A percentile compares a stretch with the other conserved stretches of the same genome.
These are phyloP conservation scores for Cynaeus angustus DNA, from an alignment of 2,888 invertebrate genomes.

Conservation along the genomic window DNA sequence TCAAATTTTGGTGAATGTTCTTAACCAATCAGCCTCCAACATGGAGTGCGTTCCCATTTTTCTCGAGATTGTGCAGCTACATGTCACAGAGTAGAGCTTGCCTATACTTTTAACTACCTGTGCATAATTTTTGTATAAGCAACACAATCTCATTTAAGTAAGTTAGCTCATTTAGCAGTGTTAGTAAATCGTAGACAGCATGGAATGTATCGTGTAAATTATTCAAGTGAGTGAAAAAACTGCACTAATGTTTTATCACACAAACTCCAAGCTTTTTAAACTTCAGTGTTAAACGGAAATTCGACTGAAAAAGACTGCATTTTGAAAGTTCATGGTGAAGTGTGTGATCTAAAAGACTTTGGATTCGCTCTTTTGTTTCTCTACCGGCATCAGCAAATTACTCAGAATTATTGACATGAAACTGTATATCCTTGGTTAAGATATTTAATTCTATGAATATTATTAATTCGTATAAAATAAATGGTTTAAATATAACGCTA, in stretches of 20 bases:
- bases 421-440: conserved; percentile 52
- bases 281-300: conserved; percentile 50
- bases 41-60: conserved; percentile 20
- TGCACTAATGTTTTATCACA: conserved; percentile 48
- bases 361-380: conserved; percentile 44
- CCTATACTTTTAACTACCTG: conserved; percentile 31
- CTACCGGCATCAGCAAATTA: conserved; percentile 49
- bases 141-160: conserved; percentile 51
- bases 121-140: conserved; percentile 23
- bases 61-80: conserved; percentile 38
- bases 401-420: conserved; percentile 45
- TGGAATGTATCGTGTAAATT: conserved; percentile 54
- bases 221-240: conserved; percentile 52
- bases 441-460: conserved; percentile 57
- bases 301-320: conserved; percentile 54
- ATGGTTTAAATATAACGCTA: conserved; percentile 64
- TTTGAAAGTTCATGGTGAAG: conserved; percentile 53
- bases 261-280: conserved; percentile 50
- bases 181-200: conserved; percentile 60
- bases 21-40: neutral
- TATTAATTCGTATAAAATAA: conserved; percentile 62
- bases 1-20: conserved; percentile 29
- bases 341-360: conserved; percentile 52
- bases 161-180: conserved; percentile 60
- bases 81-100: conserved; percentile 34